phyloP scores from a whole-genome alignment of 2,797 vertebrate genomes.

The Hoplostethus mediterraneus region DNA sequence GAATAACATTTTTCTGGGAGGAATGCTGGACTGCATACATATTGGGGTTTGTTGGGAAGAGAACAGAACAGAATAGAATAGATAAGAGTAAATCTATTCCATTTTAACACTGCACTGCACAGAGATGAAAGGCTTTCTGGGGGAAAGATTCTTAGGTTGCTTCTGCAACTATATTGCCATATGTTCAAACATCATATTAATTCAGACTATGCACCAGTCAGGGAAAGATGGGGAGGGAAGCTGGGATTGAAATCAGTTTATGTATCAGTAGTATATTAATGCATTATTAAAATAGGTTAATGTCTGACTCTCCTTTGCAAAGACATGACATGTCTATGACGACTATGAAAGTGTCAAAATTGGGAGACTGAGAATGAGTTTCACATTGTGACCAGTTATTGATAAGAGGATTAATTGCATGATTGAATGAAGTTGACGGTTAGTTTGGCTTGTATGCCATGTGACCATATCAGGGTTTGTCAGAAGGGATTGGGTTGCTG shows the following conservation, averaged over 20 bases:
- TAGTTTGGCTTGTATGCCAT: background rate
- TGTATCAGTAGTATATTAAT: no score
- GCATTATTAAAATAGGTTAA: no score
- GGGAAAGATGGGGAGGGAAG: no score
- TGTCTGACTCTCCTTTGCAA: no score
- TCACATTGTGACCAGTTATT: background rate
- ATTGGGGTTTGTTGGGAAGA: background rate
- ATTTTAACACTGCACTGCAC: background rate
- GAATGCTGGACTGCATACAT: slow-evolving; percentile 10
- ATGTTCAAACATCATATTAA: no score
- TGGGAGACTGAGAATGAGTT: background rate
- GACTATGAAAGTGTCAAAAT: no score
- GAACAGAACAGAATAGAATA: background rate
- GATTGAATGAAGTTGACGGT: no score
- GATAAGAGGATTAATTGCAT: background rate
- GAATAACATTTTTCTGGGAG: background rate
- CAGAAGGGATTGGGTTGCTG: background rate
- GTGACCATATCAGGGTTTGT: background rate
- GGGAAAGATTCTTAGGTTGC: background rate
- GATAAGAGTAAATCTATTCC: background rate
- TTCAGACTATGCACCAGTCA: no score
- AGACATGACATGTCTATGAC: no score
- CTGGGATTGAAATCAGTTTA: no score
- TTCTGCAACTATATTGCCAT: no score
- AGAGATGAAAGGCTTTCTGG: background rate